Percentiles rank a stretch among this genome's conserved stretches.
phyloP scores from a whole-genome alignment of 2,888 invertebrate species.

The Crepidodera aurea region DNA sequence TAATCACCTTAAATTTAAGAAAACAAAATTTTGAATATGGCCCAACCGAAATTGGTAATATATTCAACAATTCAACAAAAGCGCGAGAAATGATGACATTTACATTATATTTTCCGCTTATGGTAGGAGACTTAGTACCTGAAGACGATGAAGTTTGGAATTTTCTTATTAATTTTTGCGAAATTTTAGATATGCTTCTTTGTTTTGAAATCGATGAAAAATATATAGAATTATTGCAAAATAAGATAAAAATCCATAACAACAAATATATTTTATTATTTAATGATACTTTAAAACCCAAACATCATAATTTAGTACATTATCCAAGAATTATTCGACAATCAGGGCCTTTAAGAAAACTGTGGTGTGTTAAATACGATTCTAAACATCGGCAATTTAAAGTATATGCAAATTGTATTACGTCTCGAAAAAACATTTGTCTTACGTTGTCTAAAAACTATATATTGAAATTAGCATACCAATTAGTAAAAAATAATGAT shows the following conservation, averaged over 20 bases:
- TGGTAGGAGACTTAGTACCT: constrained; percentile 37
- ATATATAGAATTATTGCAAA: not conserved
- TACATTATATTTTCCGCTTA: constrained; percentile 40
- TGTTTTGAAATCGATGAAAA: not conserved
- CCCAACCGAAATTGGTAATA: constrained; percentile 40
- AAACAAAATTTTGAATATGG: constrained; percentile 46
- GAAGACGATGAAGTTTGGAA: constrained; percentile 4
- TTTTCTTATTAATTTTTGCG: constrained; percentile 10
- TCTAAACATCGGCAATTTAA: constrained; percentile 6
- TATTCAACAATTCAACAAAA: constrained; percentile 34
- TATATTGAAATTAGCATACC: constrained; percentile 20
- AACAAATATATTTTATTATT: constrained; percentile 1
- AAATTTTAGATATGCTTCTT: constrained; percentile 23
- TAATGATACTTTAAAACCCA: constrained; percentile 41
- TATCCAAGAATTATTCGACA: not conserved
- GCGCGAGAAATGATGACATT: constrained; percentile 48
- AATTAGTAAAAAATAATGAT: constrained; percentile 16
- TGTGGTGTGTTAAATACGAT: constrained; percentile 16
- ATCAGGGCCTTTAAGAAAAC: constrained; percentile 6
- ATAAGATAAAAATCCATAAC: constrained; percentile 6
- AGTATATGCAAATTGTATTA: constrained; percentile 11
- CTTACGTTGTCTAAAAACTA: constrained; percentile 39
- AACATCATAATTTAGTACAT: constrained; percentile 44
- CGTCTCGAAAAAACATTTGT: constrained; percentile 47
- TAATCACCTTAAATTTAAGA: too few relatives aligned